These are phyloP conservation scores for Dione juno DNA, from an alignment of 2,888 invertebrate genomes.

Conservation along the genomic window DNA sequence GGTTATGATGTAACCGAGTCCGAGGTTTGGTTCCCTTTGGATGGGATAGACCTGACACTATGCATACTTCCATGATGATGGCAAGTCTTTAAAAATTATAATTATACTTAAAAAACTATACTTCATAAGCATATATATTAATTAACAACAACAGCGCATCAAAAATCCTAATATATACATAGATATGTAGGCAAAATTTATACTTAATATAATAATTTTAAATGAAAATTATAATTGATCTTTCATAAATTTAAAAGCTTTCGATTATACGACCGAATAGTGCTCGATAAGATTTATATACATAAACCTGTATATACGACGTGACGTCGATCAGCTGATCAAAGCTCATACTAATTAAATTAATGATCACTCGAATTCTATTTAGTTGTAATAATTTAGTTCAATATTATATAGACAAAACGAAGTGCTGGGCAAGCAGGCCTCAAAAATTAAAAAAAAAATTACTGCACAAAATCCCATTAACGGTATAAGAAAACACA, in stretches of 20 bases:
- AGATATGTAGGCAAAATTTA: neutral
- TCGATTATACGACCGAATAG: neutral
- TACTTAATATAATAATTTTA: neutral
- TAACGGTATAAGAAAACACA: slow-evolving; percentile 9
- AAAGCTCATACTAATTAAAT: neutral
- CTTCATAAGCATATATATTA: neutral
- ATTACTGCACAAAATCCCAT: slow-evolving; percentile 33
- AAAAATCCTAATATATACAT: neutral
- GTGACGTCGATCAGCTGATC: slow-evolving; percentile 1
- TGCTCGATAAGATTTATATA: neutral
- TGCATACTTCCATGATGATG: slow-evolving; percentile 82
- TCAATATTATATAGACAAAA: too few species aligned
- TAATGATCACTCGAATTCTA: too few species aligned
- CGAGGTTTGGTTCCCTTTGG: slow-evolving; percentile 71
- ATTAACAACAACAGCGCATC: neutral
- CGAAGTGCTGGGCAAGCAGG: too few species aligned
- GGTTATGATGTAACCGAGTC: slow-evolving; percentile 76
- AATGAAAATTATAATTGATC: neutral
- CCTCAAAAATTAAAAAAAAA: too few species aligned
- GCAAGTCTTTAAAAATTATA: slow-evolving; percentile 57
- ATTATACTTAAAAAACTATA: neutral
- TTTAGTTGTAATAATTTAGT: too few species aligned
- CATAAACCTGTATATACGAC: slow-evolving; percentile 6
- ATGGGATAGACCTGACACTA: slow-evolving; percentile 61
- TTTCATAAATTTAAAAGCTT: slow-evolving; percentile 2